Conservation (phyloP, 2,113 vertebrate genomes). For the Periophthalmus modestus region DNA sequence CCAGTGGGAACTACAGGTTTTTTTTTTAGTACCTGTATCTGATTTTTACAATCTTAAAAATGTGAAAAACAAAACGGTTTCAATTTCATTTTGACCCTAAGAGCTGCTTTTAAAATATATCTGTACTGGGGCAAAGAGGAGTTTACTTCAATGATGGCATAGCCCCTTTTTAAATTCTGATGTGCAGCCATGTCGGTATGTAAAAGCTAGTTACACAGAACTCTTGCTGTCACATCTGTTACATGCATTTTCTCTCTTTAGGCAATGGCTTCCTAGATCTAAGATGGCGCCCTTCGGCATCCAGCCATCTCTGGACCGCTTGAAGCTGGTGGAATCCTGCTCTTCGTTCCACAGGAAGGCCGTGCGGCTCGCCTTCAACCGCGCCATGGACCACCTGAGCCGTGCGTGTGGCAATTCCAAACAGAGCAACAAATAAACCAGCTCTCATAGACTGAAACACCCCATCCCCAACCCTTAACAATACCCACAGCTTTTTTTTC, state of each 20-base stretch:
- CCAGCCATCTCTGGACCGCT: conserved; percentile 85
- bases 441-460: conserved; percentile 75
- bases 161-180: too few relatives aligned
- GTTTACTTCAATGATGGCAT: too few relatives aligned
- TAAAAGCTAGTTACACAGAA: background rate
- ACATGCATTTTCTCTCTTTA: conserved; percentile 53
- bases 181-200: too few relatives aligned
- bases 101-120: too few relatives aligned
- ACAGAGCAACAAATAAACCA: conserved; percentile 70
- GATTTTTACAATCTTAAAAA: too few relatives aligned
- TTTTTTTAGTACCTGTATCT: too few relatives aligned
- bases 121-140: too few relatives aligned
- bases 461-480: conserved; percentile 12
- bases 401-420: conserved; percentile 76
- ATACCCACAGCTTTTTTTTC: background rate
- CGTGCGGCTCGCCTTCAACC: conserved; percentile 87
- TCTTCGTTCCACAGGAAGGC: conserved; percentile 88
- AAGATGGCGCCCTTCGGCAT: conserved; percentile 94
- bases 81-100: too few relatives aligned
- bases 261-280: conserved; percentile 98
- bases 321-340: conserved; percentile 91
- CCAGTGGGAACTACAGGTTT: too few relatives aligned
- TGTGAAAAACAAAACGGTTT: too few relatives aligned
- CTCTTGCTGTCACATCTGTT: background rate
- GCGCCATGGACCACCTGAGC: conserved; percentile 88